Conservation (phyloP, 2,113 vertebrate genomes). For the Gavia stellata region DNA sequence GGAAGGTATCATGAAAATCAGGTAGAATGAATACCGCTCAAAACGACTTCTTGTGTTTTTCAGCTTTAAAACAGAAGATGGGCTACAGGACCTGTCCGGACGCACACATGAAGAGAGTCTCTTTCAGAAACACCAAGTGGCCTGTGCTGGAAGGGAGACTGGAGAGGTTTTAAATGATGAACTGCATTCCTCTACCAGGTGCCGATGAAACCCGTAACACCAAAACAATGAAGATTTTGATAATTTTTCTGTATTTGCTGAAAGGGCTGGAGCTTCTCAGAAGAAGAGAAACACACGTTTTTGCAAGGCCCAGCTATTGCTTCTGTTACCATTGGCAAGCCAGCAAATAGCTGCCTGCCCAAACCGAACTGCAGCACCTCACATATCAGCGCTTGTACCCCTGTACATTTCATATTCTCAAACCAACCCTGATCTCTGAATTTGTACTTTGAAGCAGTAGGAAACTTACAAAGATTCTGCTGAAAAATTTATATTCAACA, state of each 20-base stretch:
- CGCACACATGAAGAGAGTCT: not conserved
- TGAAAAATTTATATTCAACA: not conserved
- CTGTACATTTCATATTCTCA: not conserved
- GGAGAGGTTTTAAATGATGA: not conserved
- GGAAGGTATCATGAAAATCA: not conserved
- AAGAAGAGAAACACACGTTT: not conserved
- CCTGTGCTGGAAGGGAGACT: not conserved
- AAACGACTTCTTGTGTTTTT: not conserved
- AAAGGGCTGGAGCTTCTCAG: not conserved
- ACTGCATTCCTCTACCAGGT: not conserved
- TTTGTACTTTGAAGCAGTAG: not conserved
- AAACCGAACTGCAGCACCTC: not conserved
- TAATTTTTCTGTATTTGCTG: not conserved
- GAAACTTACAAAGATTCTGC: not conserved
- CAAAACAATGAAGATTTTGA: not conserved
- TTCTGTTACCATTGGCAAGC: not conserved
- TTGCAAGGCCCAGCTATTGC: not conserved
- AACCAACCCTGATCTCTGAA: not conserved
- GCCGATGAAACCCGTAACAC: not conserved
- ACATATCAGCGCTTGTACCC: not conserved
- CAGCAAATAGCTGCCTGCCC: not conserved
- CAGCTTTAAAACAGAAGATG: not conserved
- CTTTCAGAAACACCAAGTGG: not conserved
- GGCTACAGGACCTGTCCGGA: not conserved
- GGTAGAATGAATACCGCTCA: not conserved